phyloP scores from a whole-genome alignment of 53 echinoderm and acorn worm genomes.

The Echinometra lucunter region DNA sequence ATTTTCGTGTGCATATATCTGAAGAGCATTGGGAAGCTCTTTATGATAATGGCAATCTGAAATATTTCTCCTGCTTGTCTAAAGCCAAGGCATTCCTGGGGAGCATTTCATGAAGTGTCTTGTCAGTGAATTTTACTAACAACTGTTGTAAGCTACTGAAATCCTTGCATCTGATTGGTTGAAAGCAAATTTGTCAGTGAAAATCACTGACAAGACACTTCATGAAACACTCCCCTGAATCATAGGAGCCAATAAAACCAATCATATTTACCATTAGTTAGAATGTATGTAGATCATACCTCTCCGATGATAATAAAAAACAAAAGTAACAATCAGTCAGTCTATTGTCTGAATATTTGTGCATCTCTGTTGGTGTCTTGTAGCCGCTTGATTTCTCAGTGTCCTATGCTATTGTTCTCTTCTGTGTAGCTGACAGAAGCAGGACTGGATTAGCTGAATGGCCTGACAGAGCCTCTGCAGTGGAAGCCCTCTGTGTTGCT shows the following conservation, averaged over 20 bases:
- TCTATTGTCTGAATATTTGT: neutral
- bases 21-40: neutral
- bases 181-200: too few relatives aligned
- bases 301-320: neutral
- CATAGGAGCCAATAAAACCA: neutral
- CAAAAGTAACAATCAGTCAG: neutral
- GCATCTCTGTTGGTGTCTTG: neutral
- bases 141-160: too few relatives aligned
- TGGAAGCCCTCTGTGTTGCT: conserved; percentile 86
- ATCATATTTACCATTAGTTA: neutral
- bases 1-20: neutral
- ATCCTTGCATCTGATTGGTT: too few relatives aligned
- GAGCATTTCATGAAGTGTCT: too few relatives aligned
- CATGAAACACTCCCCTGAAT: too few relatives aligned
- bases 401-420: neutral
- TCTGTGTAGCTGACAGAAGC: conserved; percentile 81
- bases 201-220: too few relatives aligned
- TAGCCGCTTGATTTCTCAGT: neutral
- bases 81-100: neutral
- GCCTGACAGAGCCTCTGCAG: conserved; percentile 81
- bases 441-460: conserved; percentile 90
- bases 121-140: too few relatives aligned
- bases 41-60: neutral
- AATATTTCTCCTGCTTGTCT: neutral
- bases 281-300: neutral